phyloP scores from a whole-genome alignment of 2,888 invertebrate species.

The Agonopterix arenella region DNA sequence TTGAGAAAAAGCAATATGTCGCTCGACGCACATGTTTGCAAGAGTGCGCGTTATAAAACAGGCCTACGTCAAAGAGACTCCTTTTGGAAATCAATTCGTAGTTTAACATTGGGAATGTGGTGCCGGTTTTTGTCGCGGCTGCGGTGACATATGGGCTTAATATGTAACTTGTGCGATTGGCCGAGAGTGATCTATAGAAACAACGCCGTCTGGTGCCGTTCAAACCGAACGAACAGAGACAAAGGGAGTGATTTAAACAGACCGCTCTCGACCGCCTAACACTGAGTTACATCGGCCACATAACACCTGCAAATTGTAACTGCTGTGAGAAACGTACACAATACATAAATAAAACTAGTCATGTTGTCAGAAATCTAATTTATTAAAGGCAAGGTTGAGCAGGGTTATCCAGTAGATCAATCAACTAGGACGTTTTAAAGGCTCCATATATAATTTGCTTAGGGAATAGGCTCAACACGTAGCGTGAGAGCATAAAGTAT shows the following conservation, averaged over 20 bases:
- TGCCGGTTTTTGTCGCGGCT: slow-evolving; percentile 45
- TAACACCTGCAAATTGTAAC: slow-evolving; percentile 1
- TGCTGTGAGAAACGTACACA: background rate
- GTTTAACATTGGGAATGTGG: slow-evolving; percentile 51
- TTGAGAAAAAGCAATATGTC: slow-evolving; percentile 48
- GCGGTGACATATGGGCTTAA: slow-evolving; percentile 48
- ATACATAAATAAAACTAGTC: background rate
- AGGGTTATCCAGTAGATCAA: background rate
- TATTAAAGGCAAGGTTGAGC: slow-evolving; percentile 2
- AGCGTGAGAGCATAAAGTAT: no score
- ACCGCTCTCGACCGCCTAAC: background rate
- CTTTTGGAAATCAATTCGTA: slow-evolving; percentile 49
- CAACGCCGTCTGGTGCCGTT: slow-evolving; percentile 4
- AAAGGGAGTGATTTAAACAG: slow-evolving; percentile 6
- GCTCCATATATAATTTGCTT: background rate
- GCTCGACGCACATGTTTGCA: slow-evolving; percentile 51
- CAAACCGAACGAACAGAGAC: slow-evolving; percentile 6
- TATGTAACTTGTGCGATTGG: slow-evolving; percentile 48
- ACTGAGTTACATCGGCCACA: background rate
- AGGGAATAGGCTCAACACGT: no score
- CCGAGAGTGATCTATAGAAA: slow-evolving; percentile 16
- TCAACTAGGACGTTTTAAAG: background rate
- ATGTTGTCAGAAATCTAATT: slow-evolving; percentile 1
- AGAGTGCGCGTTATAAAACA: slow-evolving; percentile 50
- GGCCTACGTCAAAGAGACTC: slow-evolving; percentile 44